Evolutionary conservation across 2,888 invertebrate genomes (phyloP), one percentile per base, ranked within the genome.

Genomic region (Phyto melanocephala): DNA sequence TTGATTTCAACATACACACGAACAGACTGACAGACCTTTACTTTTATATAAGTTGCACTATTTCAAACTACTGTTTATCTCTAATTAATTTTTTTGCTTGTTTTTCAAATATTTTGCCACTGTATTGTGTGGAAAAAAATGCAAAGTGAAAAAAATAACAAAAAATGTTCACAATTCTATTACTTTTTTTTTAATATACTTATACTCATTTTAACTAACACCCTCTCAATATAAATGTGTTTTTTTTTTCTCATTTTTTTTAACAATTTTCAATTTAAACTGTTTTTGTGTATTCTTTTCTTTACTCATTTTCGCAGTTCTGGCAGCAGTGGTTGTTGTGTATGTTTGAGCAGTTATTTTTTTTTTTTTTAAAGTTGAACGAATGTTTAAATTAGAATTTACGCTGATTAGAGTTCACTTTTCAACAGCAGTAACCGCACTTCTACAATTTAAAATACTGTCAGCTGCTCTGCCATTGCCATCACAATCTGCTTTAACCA

Each of bases 371-470:
- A 75, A 75, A 84, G 71, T 67, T 80, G 70, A 84, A 74, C 58
- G 63, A 76, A 78, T 84, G 42, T 78, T 84, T 68, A 85, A 85
- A 85, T 85, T 85, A 81, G 75, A 85, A 85, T 85, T 82, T 84
- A 85, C 78, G 83, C 85, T 84, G 85, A 85, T 85, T 85, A 84
- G 83, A 84, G 77, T 84, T 82, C 54, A 67, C 72, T 83, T 81
- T 81, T 80, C 40, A 78, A 56, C 71, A 75, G 40, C 54, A 77
- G 56, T 33, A 63, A 79, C 79, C 65, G 42, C 75, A 67, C 24
- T 47, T 47, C 24, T 24, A 20, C 63, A 45, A 17, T 35, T 22
- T 28, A 28, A 28, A 45, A 33, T 22, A 35, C 35, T 22, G 22
- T 47, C 20, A 40, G n/a, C 33, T 20, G 22, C 11, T 28, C 37